Base-by-base conservation (phyloP, 2,888 invertebrate genomes). In the Parapristionchus giblindavisi region DNA sequence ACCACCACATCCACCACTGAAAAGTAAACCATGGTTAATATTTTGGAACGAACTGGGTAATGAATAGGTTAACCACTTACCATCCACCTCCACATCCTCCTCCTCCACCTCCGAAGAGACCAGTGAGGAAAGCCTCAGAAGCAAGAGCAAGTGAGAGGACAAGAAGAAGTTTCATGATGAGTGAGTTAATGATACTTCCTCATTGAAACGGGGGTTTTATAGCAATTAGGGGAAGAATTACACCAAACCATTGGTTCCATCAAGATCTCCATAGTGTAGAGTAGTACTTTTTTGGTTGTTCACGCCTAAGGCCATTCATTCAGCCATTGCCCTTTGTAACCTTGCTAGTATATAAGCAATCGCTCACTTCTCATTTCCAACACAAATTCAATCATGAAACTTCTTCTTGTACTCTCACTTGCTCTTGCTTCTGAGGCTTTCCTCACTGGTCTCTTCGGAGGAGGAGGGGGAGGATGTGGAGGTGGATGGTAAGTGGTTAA, bases 301-400 rank as follows among this genome's bases (percentile, higher is more conserved):
- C n/a, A n/a, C n/a, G n/a, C n/a, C n/a, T n/a, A n/a, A n/a, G n/a
- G n/a, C n/a, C n/a, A n/a, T n/a, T n/a, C n/a, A n/a, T n/a, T n/a
- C n/a, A n/a, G n/a, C n/a, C n/a, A n/a, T n/a, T n/a, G n/a, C n/a
- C n/a, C n/a, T n/a, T n/a, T n/a, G n/a, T n/a, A n/a, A n/a, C n/a
- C n/a, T n/a, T n/a, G n/a, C n/a, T n/a, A n/a, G n/a, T n/a, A n/a
- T n/a, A n/a, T n/a, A n/a, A n/a, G n/a, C n/a, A n/a, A n/a, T n/a
- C n/a, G n/a, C n/a, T n/a, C n/a, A n/a, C n/a, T n/a, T n/a, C n/a
- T n/a, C n/a, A n/a, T n/a, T n/a, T n/a, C n/a, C n/a, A n/a, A n/a
- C 90, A 75, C 92, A 91, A 74, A 91, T 91, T 75, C 68, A 68
- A 21, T 32, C 29, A 54, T 56, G 56, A 71, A 56, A 38, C 29